Evolutionary conservation across 2,888 invertebrate genomes (phyloP).

Genomic region (Chymomyza procnemis): DNA sequence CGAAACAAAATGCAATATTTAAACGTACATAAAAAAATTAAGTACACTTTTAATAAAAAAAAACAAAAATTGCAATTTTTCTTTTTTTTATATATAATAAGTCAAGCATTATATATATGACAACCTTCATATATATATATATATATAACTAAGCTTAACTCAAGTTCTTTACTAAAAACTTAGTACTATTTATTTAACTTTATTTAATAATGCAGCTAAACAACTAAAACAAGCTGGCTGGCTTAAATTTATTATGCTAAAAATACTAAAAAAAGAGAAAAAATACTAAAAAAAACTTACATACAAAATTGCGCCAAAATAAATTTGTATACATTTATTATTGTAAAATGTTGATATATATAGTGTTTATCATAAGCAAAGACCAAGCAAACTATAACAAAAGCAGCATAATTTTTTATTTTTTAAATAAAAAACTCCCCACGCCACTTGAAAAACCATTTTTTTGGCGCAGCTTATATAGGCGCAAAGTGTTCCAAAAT

Average conservation of each 20-base stretch:
- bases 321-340: constrained; percentile 44
- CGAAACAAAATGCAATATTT: constrained; percentile 70
- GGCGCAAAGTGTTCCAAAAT: constrained; percentile 12
- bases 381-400: constrained; percentile 45
- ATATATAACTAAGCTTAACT: not conserved
- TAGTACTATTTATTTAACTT: not conserved
- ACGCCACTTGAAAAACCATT: too few species aligned
- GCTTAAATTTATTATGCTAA: not conserved
- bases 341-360: constrained; percentile 22
- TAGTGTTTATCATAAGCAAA: constrained; percentile 57
- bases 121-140: not conserved
- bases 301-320: constrained; percentile 8
- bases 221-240: not conserved
- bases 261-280: constrained; percentile 4
- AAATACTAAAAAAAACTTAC: constrained; percentile 19
- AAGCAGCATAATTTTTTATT: constrained; percentile 32
- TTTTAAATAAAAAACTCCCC: constrained; percentile 22
- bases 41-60: not conserved
- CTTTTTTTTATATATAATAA: constrained; percentile 3
- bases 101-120: too few species aligned
- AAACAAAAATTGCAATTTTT: constrained; percentile 5
- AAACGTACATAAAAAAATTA: constrained; percentile 35
- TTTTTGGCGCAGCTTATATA: not conserved
- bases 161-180: not conserved
- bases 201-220: not conserved